Evolutionary conservation across 2,888 invertebrate species (phyloP), one percentile per base, ranked within the genome.

Genomic region (Podabrus alpinus): DNA sequence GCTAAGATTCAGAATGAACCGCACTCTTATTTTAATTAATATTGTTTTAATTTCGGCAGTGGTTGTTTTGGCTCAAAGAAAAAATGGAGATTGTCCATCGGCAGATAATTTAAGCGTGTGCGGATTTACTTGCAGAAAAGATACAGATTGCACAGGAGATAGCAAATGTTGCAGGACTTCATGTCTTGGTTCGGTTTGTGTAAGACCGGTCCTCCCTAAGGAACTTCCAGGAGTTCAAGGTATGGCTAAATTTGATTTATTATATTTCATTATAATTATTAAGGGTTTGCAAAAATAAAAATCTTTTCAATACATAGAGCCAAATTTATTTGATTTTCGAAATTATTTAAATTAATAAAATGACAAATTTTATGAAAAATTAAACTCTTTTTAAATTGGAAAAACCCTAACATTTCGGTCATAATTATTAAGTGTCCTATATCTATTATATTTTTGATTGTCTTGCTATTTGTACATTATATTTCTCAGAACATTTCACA

Each of bases 161-260:
- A 82, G 80, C 68, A 87, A 87, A 80, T 88, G 88, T 74, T 88
- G 88, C 74, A 82, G 83, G 5, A 88, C 88, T 2, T 81, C 74
- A 66, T 87, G 87, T 76, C 87, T 86, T 3, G 88, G 88, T n/a
- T 79, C 81, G 2, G 77, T 85, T 64, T 88, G 88, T 74, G 83
- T 84, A 9, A 79, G 76, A 69, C 86, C 87, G 3, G 86, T 87
- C n/a, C 15, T 59, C 13, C 71, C 67, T 64, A 60, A 19, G 21
- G 62, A 64, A 64, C 13, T 19, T 19, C n/a, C 16, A 9, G 13
- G 3, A 13, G n/a, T 2, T 9, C 17, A 19, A 19, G 62, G 21
- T 21, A 16, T 3, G 13, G n/a, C 1, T n/a, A 45, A n/a, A n/a
- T n/a, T 45, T 13, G 0, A 11, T 25, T 25, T 0, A 13, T 25